Evolutionary conservation across 2,797 vertebrate species (phyloP).

Genomic region (Manis pentadactyla): DNA sequence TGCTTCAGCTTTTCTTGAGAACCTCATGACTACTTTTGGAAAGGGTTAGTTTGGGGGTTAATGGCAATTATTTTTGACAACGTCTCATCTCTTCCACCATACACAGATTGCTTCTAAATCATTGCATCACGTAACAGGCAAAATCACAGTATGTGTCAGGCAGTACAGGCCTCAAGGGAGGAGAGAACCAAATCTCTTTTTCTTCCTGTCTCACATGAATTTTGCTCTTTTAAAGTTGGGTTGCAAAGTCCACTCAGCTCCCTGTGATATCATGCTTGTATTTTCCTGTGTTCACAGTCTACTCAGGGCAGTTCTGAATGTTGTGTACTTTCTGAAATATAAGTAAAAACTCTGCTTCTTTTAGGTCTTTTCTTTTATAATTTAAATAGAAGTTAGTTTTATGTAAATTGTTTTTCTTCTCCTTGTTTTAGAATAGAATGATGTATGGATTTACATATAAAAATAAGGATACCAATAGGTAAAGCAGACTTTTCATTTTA

Average conservation of each 20-base stretch:
- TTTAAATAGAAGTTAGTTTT: background rate
- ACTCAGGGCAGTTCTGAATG: background rate
- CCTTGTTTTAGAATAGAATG: constrained; percentile 28
- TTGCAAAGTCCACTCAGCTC: constrained; percentile 17
- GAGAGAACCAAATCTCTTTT: constrained; percentile 14
- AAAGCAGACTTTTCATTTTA: background rate
- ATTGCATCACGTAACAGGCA: constrained; percentile 61
- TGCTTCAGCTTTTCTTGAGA: constrained; percentile 53
- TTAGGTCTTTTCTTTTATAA: background rate
- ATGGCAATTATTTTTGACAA: constrained; percentile 64
- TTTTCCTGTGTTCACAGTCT: background rate
- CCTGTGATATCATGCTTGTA: background rate
- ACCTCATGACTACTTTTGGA: constrained; percentile 69
- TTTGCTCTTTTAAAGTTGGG: constrained; percentile 43
- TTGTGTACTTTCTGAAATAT: background rate
- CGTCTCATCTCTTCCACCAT: constrained; percentile 48
- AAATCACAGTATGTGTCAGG: constrained; percentile 38
- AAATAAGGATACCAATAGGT: background rate
- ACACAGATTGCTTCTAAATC: constrained; percentile 64
- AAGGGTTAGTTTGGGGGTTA: constrained; percentile 65
- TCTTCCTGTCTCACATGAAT: constrained; percentile 47
- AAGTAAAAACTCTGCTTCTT: background rate
- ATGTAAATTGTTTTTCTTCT: background rate
- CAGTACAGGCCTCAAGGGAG: background rate
- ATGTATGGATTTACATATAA: background rate